A percentile compares a stretch with the other conserved stretches of the same genome.
Conservation (phyloP, 2,888 invertebrate genomes). For the Podabrus alpinus region DNA sequence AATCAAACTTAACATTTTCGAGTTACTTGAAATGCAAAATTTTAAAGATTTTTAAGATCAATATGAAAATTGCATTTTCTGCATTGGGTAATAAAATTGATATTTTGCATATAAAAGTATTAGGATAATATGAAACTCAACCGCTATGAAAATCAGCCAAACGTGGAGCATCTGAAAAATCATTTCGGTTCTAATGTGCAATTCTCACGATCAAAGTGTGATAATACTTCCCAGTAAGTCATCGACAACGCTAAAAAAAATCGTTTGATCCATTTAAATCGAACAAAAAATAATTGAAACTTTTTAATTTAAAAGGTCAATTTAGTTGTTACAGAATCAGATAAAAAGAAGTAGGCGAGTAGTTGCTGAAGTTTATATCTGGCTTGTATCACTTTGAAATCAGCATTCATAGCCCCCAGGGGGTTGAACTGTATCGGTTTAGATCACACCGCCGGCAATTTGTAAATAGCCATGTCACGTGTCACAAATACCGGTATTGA, state of each 20-base stretch:
- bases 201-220: not conserved
- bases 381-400: conserved; percentile 23
- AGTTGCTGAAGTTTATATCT: conserved; percentile 16
- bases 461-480: conserved; percentile 55
- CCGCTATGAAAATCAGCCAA: not conserved
- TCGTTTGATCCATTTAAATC: not conserved
- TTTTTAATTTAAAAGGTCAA: not conserved
- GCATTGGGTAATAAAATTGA: not conserved
- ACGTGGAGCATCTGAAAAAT: too few species aligned
- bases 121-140: not conserved
- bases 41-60: too few species aligned
- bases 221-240: not conserved
- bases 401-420: conserved; percentile 32
- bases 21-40: too few species aligned
- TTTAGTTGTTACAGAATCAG: conserved; percentile 10
- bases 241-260: not conserved
- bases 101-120: not conserved
- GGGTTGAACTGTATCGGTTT: conserved; percentile 42
- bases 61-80: not conserved
- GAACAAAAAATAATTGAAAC: not conserved
- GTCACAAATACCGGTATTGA: conserved; percentile 54
- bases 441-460: conserved; percentile 52
- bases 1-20: too few species aligned
- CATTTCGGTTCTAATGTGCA: not conserved
- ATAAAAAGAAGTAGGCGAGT: conserved; percentile 13